A percentile compares a stretch with the other conserved stretches of the same genome.
Conservation (phyloP, 2,888 invertebrate species). For the Desoria tigrina region DNA sequence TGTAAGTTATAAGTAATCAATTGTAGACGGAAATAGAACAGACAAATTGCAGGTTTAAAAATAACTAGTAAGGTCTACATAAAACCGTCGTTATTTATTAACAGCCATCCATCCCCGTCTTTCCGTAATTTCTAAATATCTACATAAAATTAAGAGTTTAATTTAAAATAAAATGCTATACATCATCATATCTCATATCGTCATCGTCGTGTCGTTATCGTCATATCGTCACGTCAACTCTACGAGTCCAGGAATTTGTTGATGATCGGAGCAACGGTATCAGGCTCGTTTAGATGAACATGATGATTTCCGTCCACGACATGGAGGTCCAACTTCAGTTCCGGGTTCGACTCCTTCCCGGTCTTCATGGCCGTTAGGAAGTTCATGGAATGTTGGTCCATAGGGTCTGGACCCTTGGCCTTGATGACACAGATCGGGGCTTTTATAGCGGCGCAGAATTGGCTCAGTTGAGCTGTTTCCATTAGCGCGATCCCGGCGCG, state of each 20-base stretch:
- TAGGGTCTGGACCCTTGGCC: slow-evolving; percentile 49
- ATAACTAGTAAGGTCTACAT: too few relatives aligned
- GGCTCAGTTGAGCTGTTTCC: slow-evolving; percentile 22
- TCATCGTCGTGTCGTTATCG: too few relatives aligned
- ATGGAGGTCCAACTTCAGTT: slow-evolving; percentile 44
- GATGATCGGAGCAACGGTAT: slow-evolving; percentile 49
- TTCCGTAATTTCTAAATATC: too few relatives aligned
- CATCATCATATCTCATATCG: too few relatives aligned
- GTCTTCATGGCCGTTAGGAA: slow-evolving; percentile 1
- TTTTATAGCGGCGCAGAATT: slow-evolving; percentile 50
- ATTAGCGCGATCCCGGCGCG: slow-evolving; percentile 40
- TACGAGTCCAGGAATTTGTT: slow-evolving; percentile 47
- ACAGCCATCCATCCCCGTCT: too few relatives aligned
- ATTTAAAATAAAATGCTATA: too few relatives aligned
- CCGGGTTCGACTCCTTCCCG: not conserved
- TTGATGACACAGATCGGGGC: slow-evolving; percentile 55
- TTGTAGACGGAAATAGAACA: too few relatives aligned
- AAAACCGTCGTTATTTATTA: too few relatives aligned
- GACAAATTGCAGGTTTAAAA: too few relatives aligned
- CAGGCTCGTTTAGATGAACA: slow-evolving; percentile 54
- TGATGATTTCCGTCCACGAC: slow-evolving; percentile 52
- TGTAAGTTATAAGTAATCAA: too few relatives aligned
- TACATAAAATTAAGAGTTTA: too few relatives aligned
- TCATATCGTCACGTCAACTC: too few relatives aligned
- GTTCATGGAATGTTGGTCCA: slow-evolving; percentile 52